Evolutionary conservation across 2,888 invertebrate species (phyloP), one percentile per base, ranked within the genome.

Genomic region (Cybosia mesomella): DNA sequence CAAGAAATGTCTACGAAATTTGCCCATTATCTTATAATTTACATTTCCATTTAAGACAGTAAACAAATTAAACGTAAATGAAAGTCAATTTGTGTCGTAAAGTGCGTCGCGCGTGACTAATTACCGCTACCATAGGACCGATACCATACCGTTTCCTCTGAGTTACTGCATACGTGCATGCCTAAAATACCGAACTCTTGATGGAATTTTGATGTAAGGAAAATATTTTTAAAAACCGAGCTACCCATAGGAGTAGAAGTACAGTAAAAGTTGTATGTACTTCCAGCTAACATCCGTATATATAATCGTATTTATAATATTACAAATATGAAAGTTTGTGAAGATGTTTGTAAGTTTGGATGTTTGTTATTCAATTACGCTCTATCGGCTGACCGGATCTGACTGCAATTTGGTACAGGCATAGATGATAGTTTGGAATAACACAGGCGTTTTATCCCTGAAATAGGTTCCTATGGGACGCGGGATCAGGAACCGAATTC

Each of bases 201-300:
- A 74, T 74, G 72, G 72, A 66, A 21, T 71, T 75, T 70, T 24
- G 49, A 64, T 71, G 70, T 72, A 55, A 28, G 22, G 55, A 22
- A 11, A 58, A 64, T 62, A 66, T 64, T 7, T 60, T 32, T 34
- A n/a, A 15, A 11, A 55, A 55, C 15, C 39, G 22, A 22, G 13
- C 9, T 54, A 21, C 8, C 4, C 18, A 54, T 28, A 28, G 5
- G 9, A n/a, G 15, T 58, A 32, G 28, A 28, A 49, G 18, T 59
- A 59, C 39, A 15, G 36, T n/a, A 43, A 28, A 49, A 43, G n/a
- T 49, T 61, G 1, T 49, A n/a, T 61, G 49, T 61, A 11, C 24
- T 59, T 1, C n/a, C 28, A 49, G n/a, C 8, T 49, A n/a, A 49
- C 49, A 9, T 49, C n/a, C 49, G 49, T 49, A n/a, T 49, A n/a